Conservation (phyloP, 2,797 vertebrate species). For the Prionace glauca region DNA sequence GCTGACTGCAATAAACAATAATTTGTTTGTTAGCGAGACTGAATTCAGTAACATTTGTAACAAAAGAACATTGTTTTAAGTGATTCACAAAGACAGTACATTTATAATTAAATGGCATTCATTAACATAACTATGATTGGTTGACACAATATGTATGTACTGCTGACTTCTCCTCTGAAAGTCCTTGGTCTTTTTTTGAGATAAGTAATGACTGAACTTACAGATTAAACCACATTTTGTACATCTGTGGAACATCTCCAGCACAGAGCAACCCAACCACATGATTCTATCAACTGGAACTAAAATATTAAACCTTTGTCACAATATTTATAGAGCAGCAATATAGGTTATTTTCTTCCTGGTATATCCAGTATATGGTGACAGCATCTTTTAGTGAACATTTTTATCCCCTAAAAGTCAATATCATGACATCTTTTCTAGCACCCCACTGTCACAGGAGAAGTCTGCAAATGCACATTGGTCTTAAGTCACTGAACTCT, state of each 20-base stretch:
- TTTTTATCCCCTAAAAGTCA: not conserved
- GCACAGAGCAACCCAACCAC: not conserved
- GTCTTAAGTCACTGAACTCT: not conserved
- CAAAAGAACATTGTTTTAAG: conserved; percentile 22
- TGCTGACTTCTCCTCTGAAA: conserved; percentile 28
- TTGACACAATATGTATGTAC: not conserved
- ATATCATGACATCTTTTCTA: not conserved
- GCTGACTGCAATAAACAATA: conserved; percentile 29
- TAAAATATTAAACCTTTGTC: not conserved
- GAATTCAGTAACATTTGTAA: conserved; percentile 24
- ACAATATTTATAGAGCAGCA: not conserved
- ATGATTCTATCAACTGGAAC: not conserved
- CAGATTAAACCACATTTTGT: not conserved
- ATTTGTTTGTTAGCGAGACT: conserved; percentile 24
- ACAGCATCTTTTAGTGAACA: not conserved
- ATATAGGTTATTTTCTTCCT: not conserved
- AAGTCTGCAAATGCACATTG: conserved; percentile 14
- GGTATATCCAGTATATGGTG: not conserved
- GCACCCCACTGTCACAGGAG: not conserved
- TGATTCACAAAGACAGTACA: conserved; percentile 34
- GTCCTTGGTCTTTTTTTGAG: not conserved
- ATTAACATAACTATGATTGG: conserved; percentile 29
- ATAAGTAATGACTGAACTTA: conserved; percentile 1
- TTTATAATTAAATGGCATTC: conserved; percentile 28
- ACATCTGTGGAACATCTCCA: not conserved